These are phyloP conservation scores for Miopithecus talapoin DNA, from an alignment of 2,797 vertebrate genomes.

Conservation along the genomic window DNA sequence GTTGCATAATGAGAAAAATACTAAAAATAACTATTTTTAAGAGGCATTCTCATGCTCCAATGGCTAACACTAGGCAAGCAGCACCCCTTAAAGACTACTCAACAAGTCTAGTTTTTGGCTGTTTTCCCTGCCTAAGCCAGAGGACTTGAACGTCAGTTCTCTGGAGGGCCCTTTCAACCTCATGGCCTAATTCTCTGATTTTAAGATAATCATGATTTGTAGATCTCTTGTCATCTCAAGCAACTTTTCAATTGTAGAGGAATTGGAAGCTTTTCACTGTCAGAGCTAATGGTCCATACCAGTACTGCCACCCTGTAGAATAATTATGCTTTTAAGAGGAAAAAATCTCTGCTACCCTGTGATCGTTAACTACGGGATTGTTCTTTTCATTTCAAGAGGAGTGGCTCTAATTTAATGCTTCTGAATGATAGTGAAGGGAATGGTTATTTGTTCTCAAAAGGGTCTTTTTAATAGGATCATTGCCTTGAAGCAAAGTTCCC, in stretches of 20 bases:
- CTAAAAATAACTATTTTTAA: not conserved
- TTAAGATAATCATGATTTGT: slow-evolving; percentile 20
- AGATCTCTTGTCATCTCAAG: slow-evolving; percentile 1
- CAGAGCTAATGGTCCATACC: not conserved
- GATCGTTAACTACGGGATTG: not conserved
- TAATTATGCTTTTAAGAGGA: slow-evolving; percentile 37
- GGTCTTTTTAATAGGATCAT: slow-evolving; percentile 26
- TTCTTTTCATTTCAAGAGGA: slow-evolving; percentile 29
- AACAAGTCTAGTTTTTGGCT: not conserved
- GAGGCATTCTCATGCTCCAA: not conserved
- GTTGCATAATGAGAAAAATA: not conserved
- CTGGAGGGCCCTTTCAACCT: not conserved
- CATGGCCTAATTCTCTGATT: not conserved
- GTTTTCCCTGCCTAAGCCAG: not conserved
- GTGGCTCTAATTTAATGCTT: slow-evolving; percentile 25
- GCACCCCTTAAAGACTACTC: not conserved
- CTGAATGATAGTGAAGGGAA: not conserved
- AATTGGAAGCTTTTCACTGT: not conserved
- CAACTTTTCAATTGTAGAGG: slow-evolving; percentile 28
- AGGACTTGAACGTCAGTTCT: not conserved
- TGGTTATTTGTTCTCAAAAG: slow-evolving; percentile 37
- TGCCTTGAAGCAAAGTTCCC: slow-evolving; percentile 36
- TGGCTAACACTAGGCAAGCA: not conserved
- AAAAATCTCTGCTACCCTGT: not conserved
- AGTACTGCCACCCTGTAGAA: not conserved